phyloP scores from a whole-genome alignment of 2,113 vertebrate genomes.

The Salminus brasiliensis region DNA sequence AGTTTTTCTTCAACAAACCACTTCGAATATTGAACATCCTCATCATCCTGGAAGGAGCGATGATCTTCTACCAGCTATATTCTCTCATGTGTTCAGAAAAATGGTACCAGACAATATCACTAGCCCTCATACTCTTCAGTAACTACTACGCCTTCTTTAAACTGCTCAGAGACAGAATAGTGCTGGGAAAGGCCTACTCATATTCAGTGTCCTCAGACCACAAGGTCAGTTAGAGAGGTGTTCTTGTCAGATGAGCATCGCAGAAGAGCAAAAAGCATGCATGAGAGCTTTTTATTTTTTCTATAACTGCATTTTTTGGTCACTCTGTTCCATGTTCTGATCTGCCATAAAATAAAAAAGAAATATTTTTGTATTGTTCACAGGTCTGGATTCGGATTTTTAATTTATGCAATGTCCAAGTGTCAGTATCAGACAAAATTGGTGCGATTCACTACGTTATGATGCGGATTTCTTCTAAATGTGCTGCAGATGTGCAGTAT shows the following conservation, averaged over 20 bases:
- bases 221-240: conserved; percentile 82
- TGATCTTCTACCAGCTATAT: conserved; percentile 98
- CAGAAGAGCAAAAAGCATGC: conserved; percentile 65
- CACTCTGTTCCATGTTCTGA: conserved; percentile 82
- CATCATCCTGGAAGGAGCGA: conserved; percentile 90
- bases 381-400: conserved; percentile 41
- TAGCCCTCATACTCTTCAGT: conserved; percentile 98
- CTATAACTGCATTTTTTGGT: conserved; percentile 89
- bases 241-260: conserved; percentile 47
- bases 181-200: conserved; percentile 93
- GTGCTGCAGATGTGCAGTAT: no score
- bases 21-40: conserved; percentile 97
- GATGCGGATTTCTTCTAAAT: no score
- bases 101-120: conserved; percentile 97
- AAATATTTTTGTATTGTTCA: conserved; percentile 97
- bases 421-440: neutral
- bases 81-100: conserved; percentile 93
- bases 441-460: no score
- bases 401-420: conserved; percentile 26
- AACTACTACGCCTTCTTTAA: conserved; percentile 99
- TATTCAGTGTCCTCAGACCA: conserved; percentile 88
- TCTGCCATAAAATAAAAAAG: conserved; percentile 86
- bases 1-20: conserved; percentile 99
- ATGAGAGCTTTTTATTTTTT: conserved; percentile 95
- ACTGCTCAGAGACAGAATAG: conserved; percentile 95